phyloP scores from a whole-genome alignment of 2,113 vertebrate genomes.

The Pipa parva region DNA sequence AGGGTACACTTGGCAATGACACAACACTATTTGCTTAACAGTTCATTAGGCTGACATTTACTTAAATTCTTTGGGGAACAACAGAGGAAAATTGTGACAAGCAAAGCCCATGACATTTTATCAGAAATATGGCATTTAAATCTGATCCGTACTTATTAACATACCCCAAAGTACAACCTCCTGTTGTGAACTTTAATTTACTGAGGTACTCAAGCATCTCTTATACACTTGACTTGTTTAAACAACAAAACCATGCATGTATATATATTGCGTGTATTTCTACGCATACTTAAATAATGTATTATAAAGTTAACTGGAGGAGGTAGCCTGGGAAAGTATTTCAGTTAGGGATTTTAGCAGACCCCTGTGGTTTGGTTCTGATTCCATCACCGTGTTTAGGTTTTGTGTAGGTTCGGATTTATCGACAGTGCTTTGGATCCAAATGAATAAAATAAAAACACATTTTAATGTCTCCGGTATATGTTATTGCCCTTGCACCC shows the following conservation, averaged over 20 bases:
- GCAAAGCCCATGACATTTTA: conserved; percentile 61
- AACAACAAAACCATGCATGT: no score
- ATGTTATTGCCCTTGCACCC: no score
- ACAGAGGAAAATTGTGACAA: conserved; percentile 54
- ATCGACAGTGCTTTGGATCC: no score
- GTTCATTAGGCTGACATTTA: conserved; percentile 60
- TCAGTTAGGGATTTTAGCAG: no score
- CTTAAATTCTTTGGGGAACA: conserved; percentile 54
- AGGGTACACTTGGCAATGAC: conserved; percentile 50
- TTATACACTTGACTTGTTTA: conserved; percentile 5
- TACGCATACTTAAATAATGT: no score
- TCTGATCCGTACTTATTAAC: conserved; percentile 51
- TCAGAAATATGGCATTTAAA: conserved; percentile 55
- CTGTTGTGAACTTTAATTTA: conserved; percentile 50
- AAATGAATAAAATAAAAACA: no score
- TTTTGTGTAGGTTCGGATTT: no score
- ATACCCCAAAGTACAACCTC: conserved; percentile 41
- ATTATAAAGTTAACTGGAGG: neutral
- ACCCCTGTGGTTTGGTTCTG: no score
- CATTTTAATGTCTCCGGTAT: no score
- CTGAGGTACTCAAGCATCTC: conserved; percentile 45
- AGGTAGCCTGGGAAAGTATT: no score
- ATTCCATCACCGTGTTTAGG: no score
- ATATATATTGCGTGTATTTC: no score
- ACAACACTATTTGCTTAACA: conserved; percentile 57